phyloP scores from a whole-genome alignment of 2,888 invertebrate genomes.

The Drosophila percnosoma region DNA sequence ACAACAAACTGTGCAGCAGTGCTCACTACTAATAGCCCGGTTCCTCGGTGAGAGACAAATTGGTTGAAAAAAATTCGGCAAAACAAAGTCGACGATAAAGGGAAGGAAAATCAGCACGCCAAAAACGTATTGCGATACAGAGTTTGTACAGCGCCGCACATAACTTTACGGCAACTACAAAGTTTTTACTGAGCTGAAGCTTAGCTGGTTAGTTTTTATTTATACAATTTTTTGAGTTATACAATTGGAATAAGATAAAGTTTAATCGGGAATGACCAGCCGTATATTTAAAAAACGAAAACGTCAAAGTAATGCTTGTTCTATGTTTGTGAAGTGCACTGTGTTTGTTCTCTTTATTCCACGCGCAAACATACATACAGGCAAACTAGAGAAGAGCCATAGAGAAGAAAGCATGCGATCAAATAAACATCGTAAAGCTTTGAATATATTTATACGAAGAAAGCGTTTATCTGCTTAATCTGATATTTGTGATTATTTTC shows the following conservation, averaged over 20 bases:
- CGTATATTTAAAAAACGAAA: background rate
- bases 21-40: conserved; percentile 10
- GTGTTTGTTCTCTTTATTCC: background rate
- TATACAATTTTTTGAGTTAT: background rate
- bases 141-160: conserved; percentile 1
- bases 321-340: background rate
- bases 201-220: background rate
- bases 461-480: background rate
- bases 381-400: background rate
- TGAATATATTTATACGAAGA: conserved; percentile 8
- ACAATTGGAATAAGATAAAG: background rate
- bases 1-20: conserved; percentile 28
- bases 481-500: background rate
- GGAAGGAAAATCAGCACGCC: background rate
- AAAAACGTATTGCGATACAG: conserved; percentile 3
- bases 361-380: background rate
- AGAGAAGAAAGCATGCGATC: background rate
- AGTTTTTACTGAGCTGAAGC: background rate
- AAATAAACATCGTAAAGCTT: background rate
- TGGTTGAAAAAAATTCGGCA: background rate
- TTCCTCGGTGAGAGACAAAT: conserved; percentile 10
- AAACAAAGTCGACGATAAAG: conserved; percentile 14
- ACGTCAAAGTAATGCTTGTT: background rate
- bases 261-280: background rate
- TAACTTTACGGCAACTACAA: background rate